These are phyloP conservation scores for Drosophila nikananu DNA, from an alignment of 1,140 invertebrate species.

Conservation along the genomic window DNA sequence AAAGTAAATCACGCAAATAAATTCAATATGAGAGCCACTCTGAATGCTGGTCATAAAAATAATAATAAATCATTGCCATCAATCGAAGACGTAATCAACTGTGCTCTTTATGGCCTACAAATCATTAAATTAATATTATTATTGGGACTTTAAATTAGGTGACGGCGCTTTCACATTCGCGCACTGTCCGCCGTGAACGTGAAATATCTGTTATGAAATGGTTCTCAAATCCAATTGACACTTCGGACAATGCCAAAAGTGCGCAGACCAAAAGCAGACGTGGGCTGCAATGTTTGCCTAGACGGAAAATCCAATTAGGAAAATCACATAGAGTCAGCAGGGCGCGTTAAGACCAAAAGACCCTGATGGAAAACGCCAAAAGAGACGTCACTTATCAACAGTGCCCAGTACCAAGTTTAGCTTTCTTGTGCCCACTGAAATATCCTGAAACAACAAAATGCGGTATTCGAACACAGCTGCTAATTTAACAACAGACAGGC, in stretches of 20 bases:
- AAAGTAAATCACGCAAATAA: constrained; percentile 47
- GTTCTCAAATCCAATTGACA: constrained; percentile 54
- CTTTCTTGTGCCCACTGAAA: constrained; percentile 17
- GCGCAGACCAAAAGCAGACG: constrained; percentile 12
- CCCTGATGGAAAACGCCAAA: constrained; percentile 5
- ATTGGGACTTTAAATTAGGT: constrained; percentile 15
- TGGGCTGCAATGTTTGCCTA: constrained; percentile 28
- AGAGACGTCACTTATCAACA: constrained; percentile 29
- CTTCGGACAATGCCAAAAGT: constrained; percentile 36
- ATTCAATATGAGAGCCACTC: constrained; percentile 37
- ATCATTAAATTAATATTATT: constrained; percentile 44
- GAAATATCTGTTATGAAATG: constrained; percentile 34
- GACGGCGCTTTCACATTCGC: constrained; percentile 21
- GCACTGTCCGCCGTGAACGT: not conserved
- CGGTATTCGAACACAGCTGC: constrained; percentile 54
- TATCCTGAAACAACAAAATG: constrained; percentile 48
- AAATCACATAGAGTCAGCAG: constrained; percentile 40
- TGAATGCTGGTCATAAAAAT: constrained; percentile 42
- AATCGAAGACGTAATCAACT: constrained; percentile 47
- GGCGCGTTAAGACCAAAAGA: constrained; percentile 30
- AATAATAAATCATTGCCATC: constrained; percentile 52
- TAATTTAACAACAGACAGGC: constrained; percentile 57
- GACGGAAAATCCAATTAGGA: constrained; percentile 58
- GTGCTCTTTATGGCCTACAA: constrained; percentile 4
- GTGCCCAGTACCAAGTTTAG: not conserved